phyloP scores from a whole-genome alignment of 1,140 invertebrate species.

The Drosophila takahashii region DNA sequence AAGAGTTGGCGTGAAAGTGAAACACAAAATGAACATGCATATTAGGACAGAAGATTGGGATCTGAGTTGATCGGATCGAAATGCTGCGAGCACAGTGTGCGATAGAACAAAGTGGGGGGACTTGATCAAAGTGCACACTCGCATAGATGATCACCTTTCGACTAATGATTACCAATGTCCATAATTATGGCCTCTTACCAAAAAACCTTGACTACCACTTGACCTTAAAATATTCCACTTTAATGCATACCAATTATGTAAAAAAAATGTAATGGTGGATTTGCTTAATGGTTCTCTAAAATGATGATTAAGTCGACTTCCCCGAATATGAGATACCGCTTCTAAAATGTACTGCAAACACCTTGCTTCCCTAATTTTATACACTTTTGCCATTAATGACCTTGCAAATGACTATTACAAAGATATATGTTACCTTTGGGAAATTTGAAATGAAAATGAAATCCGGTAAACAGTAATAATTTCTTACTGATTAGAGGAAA shows the following conservation, averaged over 20 bases:
- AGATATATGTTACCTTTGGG: too few species aligned
- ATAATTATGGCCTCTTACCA: background rate
- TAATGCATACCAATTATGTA: too few species aligned
- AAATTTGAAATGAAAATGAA: too few species aligned
- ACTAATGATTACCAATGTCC: conserved; percentile 6
- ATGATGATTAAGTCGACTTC: too few species aligned
- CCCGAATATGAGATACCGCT: too few species aligned
- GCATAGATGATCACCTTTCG: background rate
- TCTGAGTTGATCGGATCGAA: conserved; percentile 6
- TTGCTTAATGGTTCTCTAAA: background rate
- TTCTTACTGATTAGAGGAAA: too few species aligned
- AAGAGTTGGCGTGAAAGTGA: conserved; percentile 47
- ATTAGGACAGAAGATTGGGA: conserved; percentile 24
- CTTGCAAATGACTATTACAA: too few species aligned
- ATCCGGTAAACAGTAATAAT: too few species aligned
- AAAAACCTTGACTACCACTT: background rate
- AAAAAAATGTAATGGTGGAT: background rate
- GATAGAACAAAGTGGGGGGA: background rate
- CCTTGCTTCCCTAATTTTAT: too few species aligned
- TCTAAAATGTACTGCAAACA: too few species aligned
- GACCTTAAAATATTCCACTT: background rate
- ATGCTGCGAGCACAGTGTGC: background rate
- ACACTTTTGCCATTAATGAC: too few species aligned
- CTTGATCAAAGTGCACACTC: background rate
- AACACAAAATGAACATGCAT: conserved; percentile 57